Evolutionary conservation across 1,140 invertebrate genomes (phyloP), one percentile per base, ranked within the genome.

Genomic region (Drosophila sp.): DNA sequence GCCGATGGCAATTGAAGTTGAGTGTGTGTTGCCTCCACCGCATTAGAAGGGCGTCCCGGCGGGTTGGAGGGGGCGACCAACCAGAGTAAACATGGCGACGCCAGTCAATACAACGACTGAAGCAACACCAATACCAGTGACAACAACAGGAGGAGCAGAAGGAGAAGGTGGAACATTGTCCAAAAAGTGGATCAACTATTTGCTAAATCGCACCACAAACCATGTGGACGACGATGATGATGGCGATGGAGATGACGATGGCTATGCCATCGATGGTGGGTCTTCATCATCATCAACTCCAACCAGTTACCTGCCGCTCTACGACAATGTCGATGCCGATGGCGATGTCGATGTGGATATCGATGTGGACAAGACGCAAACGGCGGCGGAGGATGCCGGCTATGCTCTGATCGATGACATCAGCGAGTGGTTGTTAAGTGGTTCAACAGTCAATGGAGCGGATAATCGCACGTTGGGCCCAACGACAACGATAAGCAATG

Each of bases 361-460:
- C 17, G 76, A 60, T 2, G 27, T 72, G 38, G 72, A 71, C 23
- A 73, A 72, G n/a, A 55, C 78, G 64, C 70, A 76, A 47, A 72
- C 70, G 30, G 81, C 58, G 29, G 73, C 64, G n/a, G 83, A 83
- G 38, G 77, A 89, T n/a, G 85, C 68, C 7, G 80, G 84, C 61
- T 87, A 89, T 32, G 80, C 84, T 61, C 57, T 89, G 50, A 89
- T 89, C 57, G 84, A 89, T 33, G 84, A 89, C 63, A 89, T 89
- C 35, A 89, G 84, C 50, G 84, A 89, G 11, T 89, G 84, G 84
- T 77, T 89, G 61, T 58, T 89, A 27, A 69, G 83, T 47, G 69
- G 70, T 32, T 60, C 32, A 50, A 40, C 47, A 32, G 58, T 50
- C 50, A 35, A 41, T 27, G 54, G 58, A 17, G 38, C 25, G 35